These are phyloP conservation scores for Leptothorax acervorum DNA, from an alignment of 2,888 invertebrate species.

Conservation along the genomic window DNA sequence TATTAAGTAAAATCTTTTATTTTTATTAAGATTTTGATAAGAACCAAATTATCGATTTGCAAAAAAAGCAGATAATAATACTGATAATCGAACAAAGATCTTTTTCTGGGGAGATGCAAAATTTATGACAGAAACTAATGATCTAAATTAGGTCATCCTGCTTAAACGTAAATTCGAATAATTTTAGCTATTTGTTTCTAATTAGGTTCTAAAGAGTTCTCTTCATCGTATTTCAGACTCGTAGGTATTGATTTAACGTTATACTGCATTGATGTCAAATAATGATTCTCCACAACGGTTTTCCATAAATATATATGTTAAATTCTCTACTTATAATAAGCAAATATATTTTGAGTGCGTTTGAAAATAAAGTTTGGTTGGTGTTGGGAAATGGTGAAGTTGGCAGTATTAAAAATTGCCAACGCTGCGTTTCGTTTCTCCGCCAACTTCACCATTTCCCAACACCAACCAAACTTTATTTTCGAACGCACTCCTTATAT, in stretches of 20 bases:
- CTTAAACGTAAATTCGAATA: not conserved
- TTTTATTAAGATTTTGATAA: not conserved
- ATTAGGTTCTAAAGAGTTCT: not conserved
- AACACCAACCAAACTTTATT: no score
- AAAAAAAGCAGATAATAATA: not conserved
- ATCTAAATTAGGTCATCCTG: not conserved
- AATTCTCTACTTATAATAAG: not conserved
- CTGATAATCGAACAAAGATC: not conserved
- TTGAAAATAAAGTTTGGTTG: no score
- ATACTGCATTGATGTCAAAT: no score
- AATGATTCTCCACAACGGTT: no score
- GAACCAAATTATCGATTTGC: not conserved
- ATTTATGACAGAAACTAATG: not conserved
- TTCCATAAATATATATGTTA: no score
- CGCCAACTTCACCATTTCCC: no score
- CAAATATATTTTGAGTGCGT: not conserved
- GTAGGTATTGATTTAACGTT: not conserved
- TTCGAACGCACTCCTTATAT: no score
- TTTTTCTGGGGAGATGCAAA: not conserved
- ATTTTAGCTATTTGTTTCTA: not conserved
- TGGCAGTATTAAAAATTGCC: no score
- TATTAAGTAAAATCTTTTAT: not conserved
- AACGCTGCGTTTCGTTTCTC: no score
- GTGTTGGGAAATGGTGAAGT: no score
- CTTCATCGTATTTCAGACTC: not conserved